These are phyloP conservation scores for Crenuchus spilurus DNA, from an alignment of 2,797 vertebrate species.

Conservation along the genomic window DNA sequence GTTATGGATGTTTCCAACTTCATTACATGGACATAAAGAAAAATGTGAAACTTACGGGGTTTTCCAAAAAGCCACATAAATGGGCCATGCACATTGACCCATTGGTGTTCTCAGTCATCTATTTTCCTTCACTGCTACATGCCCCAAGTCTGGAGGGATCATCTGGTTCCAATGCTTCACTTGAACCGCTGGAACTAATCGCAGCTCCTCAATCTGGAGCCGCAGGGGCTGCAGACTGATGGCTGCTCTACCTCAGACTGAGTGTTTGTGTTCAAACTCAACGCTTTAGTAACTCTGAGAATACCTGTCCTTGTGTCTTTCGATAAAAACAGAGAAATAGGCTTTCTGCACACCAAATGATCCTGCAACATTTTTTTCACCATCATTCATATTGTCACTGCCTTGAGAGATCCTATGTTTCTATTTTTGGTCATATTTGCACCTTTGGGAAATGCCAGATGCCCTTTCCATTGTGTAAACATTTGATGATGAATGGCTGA, in stretches of 20 bases:
- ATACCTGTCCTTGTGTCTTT: conserved; percentile 31
- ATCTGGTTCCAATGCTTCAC: conserved; percentile 80
- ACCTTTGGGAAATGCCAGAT: too few relatives aligned
- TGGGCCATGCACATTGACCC: conserved; percentile 50
- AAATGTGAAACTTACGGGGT: conserved; percentile 55
- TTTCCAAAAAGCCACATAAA: conserved; percentile 56
- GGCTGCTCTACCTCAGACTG: conserved; percentile 61
- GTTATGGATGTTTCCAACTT: conserved; percentile 51
- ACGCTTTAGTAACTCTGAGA: conserved; percentile 36
- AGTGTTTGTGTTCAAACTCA: conserved; percentile 51
- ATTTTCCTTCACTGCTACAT: conserved; percentile 49
- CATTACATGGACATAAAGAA: conserved; percentile 53
- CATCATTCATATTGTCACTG: too few relatives aligned
- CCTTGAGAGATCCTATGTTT: too few relatives aligned
- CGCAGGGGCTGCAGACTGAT: conserved; percentile 66
- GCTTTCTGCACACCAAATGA: conserved; percentile 8
- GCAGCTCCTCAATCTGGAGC: conserved; percentile 67
- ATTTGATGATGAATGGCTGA: too few relatives aligned
- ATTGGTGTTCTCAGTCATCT: conserved; percentile 44
- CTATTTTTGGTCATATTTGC: too few relatives aligned
- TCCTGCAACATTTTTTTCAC: background rate
- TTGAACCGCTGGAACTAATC: conserved; percentile 76
- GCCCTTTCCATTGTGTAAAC: background rate
- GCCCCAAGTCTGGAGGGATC: conserved; percentile 63
- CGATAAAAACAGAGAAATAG: conserved; percentile 5